Base-by-base conservation (phyloP, 92 coral and sea anemone species). In the Parazoanthus swiftii region DNA sequence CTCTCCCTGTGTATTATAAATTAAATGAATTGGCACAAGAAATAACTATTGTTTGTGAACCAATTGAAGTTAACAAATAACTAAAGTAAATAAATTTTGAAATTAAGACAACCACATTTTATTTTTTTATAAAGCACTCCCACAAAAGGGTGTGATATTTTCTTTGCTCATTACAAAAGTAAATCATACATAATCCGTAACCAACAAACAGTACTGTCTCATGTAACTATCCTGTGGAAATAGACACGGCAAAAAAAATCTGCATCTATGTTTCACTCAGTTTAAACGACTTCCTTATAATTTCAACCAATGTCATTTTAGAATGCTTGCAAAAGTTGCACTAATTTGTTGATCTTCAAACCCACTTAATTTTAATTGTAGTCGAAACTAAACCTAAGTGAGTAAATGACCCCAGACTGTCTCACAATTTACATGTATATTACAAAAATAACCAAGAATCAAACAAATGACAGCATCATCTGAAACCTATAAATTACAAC, bases 361-460 rank as follows among this genome's bases (percentile, higher is more conserved):
- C 9, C 63, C 79, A 84, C 46, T 71, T 42, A 29, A 84, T 26
- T 44, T 33, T 84, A 16, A 84, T 68, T 84, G 75, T 46, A 44
- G 44, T 16, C 9, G 77, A 84, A 44, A 51, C 54, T 5, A 29
- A 44, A 36, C 59, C 43, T 25, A 46, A 70, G 38, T 68, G 74
- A 48, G 63, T 46, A 20, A 84, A 71, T 81, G 50, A 48, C 6
- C 73, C 74, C 38, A 29, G 35, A 14, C 38, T 26, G 54, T 20
- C 59, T 37, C 38, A 48, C 25, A 35, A 84, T 70, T 44, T 84
- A 29, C 33, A 29, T 29, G 33, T 29, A 39, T 15, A 68, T n/a
- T 67, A 6, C 46, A 71, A 29, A 66, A 81, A 63, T 35, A 50
- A 80, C 26, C 84, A 80, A 65, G 43, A 66, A 66, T 15, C 54